Base-by-base conservation (phyloP, 1,140 invertebrate species). In the Orius insidiosus region DNA sequence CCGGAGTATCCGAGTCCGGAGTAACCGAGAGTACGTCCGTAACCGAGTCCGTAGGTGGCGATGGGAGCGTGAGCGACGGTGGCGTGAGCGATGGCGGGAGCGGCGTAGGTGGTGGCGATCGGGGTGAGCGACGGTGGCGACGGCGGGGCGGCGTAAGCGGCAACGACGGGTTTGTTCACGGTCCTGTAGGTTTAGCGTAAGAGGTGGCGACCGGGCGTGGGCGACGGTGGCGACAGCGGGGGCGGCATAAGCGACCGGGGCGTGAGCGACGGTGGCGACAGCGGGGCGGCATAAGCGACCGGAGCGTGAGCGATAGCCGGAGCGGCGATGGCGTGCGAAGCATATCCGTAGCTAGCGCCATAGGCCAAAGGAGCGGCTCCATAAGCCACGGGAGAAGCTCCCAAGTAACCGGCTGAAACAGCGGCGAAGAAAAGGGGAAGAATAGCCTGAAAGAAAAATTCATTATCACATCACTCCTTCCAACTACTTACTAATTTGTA, bases 141-240 rank as follows among this genome's bases (percentile, higher is more conserved):
- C 5, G 41, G 16, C 2, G 41, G 41, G 11, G 41, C 41, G 24
- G 41, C 41, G 14, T n/a, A n/a, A n/a, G 24, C 41, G 11, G 10
- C 10, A 15, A 30, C 24, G 10, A 43, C 41, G 10, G 41, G 41
- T 19, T 43, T 43, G 41, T 43, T 43, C 16, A 43, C 41, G 5
- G 41, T 43, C 19, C 41, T 43, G 41, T 43, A 43, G 41, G 41
- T 31, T 43, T 43, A 43, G 41, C 19, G 41, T 43, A 43, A 5
- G 41, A 43, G 19, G 41, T 43, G 41, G 41, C 41, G n/a, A 43
- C 41, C 31, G 41, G 31, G 41, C 41, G 41, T 43, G 41, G 16
- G 41, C 41, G 10, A 43, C 41, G 24, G 41, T 43, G 31, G 41
- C 41, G 18, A 43, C 41, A n/a, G 41, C 16, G 24, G 41, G 16